Base-by-base conservation (phyloP, 2,113 vertebrate species). In the Columba livia region DNA sequence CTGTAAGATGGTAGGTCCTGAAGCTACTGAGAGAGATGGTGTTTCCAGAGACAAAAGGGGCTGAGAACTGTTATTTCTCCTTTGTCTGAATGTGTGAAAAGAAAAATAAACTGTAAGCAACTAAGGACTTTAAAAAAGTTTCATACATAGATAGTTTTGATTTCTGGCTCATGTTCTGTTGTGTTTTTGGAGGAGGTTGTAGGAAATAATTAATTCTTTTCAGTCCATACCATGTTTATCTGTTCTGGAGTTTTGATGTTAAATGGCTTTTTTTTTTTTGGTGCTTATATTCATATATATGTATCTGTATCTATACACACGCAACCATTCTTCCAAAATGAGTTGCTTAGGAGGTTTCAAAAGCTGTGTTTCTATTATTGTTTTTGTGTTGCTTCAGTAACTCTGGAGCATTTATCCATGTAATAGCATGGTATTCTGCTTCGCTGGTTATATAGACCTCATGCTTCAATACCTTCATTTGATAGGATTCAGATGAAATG, bases 381-480 rank as follows among this genome's bases (percentile, higher is more conserved):
- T 97, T 98, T 98, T 97, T 97, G 92, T 98, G 94, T 97, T 97
- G 98, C 98, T 98, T 97, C 97, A 91, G 97, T 97, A 93, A 94
- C 74, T 97, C 83, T 34, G 64, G 94, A 96, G 96, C 97, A 98
- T 98, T 97, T 98, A 98, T 98, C 98, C 98, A 97, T 98, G 98
- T 98, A 98, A 98, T 97, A 97, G 97, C 90, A 79, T 85, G 97
- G 96, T 92, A 97, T 98, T 98, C 97, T 93, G 96, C 98, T 97
- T 97, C 93, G 94, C 88, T 97, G 97, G 94, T 87, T 96, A 96
- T 91, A 74, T 67, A 94, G 97, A 90, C 92, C 95, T 97, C 95
- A 98, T 32, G 97, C 98, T 96, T 98, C 97, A 96, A 28, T 97
- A 98, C 83, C 67, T 96, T 95, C 95, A 93, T 94, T 97, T 97